phyloP scores from a whole-genome alignment of 1,140 invertebrate genomes.

The Cyclina sinensis region DNA sequence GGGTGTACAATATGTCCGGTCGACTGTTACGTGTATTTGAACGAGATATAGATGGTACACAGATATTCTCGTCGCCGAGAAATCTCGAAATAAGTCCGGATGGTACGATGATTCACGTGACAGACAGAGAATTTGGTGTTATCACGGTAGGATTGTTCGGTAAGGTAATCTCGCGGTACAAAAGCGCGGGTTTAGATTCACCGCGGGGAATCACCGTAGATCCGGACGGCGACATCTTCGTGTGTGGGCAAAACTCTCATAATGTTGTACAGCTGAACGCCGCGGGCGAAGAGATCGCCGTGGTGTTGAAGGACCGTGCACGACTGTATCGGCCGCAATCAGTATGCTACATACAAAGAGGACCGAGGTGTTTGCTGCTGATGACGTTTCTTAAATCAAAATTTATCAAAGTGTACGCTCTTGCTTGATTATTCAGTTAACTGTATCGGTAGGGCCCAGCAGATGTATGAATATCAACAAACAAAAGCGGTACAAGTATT shows the following conservation, averaged over 20 bases:
- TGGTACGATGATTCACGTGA: constrained; percentile 57
- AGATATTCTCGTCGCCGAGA: constrained; percentile 56
- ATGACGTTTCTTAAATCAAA: constrained; percentile 61
- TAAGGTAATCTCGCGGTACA: constrained; percentile 20
- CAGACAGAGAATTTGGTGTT: constrained; percentile 52
- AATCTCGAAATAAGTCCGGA: constrained; percentile 52
- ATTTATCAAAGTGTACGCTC: constrained; percentile 56
- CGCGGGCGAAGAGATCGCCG: constrained; percentile 35
- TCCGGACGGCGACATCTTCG: constrained; percentile 53
- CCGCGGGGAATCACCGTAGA: constrained; percentile 47
- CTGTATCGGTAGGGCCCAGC: no score
- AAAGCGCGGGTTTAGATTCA: constrained; percentile 18
- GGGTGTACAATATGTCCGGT: constrained; percentile 64
- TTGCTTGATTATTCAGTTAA: constrained; percentile 37
- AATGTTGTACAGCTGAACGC: constrained; percentile 58
- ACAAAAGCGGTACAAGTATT: no score
- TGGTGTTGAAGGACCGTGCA: constrained; percentile 41
- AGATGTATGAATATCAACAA: no score
- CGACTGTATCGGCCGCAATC: constrained; percentile 42
- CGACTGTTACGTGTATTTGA: constrained; percentile 53
- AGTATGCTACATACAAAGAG: constrained; percentile 31
- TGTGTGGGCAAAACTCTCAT: constrained; percentile 58
- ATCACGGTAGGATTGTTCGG: constrained; percentile 53
- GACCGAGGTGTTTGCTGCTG: constrained; percentile 16
- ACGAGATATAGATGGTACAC: constrained; percentile 2